Base-by-base conservation (phyloP, 2,113 vertebrate genomes). In the Psophia crepitans region DNA sequence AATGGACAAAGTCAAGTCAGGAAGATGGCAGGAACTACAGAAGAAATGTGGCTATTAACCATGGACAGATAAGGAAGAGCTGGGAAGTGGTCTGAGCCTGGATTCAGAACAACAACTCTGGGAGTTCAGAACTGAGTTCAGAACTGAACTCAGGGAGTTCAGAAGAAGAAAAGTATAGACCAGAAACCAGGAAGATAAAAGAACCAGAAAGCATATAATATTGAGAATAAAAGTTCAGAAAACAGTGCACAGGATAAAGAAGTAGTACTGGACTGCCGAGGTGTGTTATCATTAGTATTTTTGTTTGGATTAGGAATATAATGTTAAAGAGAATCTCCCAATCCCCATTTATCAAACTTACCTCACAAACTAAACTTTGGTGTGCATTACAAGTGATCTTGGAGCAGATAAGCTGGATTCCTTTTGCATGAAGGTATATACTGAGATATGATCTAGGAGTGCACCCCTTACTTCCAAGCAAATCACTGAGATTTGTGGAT, bases 311-410 rank as follows among this genome's bases (percentile, higher is more conserved):
- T 33, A 66, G 57, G 37, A 82, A 44, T 41, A 21, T 28, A 35
- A 18, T 77, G 24, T 54, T 63, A 74, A 82, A 66, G 13, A 21
- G 91, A 84, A 46, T 58, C 17, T 89, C 15, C 10, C 30, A 27
- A 48, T n/a, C 19, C 28, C 23, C 20, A 37, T 73, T 53, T 49
- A 61, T 70, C 51, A 81, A 66, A 37, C 7, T 83, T 82, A 75
- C 46, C 32, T 87, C 64, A n/a, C 44, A 69, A 73, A 33, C 6
- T 56, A 68, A 83, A 22, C 30, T 56, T 76, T 24, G 3, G 7
- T 39, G 32, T 61, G 30, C 14, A 4, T 41, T 77, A 10, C 16
- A 54, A 81, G 15, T 0, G 0, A 5, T 41, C 41, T 66, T 70
- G n/a, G 58, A 91, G 54, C 41, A 44, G 24, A 32, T 63, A 70